phyloP scores from a whole-genome alignment of 1,140 invertebrate genomes.

The Diorhabda sublineata region DNA sequence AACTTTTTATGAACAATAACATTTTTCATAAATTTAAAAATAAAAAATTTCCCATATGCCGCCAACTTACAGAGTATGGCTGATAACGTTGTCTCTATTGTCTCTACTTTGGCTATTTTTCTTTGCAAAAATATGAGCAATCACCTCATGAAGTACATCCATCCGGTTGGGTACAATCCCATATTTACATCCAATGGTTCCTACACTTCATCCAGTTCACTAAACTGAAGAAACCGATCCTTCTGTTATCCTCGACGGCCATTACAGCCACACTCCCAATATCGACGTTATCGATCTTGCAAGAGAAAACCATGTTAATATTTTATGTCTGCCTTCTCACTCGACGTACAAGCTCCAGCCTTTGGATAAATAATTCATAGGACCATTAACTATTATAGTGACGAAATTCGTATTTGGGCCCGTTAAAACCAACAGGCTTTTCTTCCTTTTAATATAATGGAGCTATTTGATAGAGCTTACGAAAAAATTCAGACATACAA shows the following conservation, averaged over 20 bases:
- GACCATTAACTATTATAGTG: constrained; percentile 32
- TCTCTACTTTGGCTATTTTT: too few relatives aligned
- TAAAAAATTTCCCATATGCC: too few relatives aligned
- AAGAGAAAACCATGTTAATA: constrained; percentile 29
- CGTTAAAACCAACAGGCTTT: constrained; percentile 25
- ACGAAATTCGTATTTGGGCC: constrained; percentile 28
- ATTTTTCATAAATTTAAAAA: too few relatives aligned
- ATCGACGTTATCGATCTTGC: constrained; percentile 34
- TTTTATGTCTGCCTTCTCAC: constrained; percentile 18
- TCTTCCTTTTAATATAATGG: constrained; percentile 30
- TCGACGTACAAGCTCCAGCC: constrained; percentile 13
- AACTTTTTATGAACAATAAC: too few relatives aligned
- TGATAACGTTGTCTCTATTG: too few relatives aligned
- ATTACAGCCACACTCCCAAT: constrained; percentile 34
- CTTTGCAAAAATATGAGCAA: too few relatives aligned
- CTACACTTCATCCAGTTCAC: constrained; percentile 34
- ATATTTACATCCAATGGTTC: constrained; percentile 33
- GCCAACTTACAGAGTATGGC: too few relatives aligned
- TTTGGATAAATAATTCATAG: constrained; percentile 37
- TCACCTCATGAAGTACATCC: neutral
- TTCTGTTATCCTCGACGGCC: constrained; percentile 40
- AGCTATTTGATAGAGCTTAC: constrained; percentile 38
- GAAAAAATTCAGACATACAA: constrained; percentile 31
- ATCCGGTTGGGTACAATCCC: constrained; percentile 41
- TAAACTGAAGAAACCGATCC: constrained; percentile 32